These are phyloP conservation scores for Porites rus DNA, from an alignment of 92 coral and sea anemone genomes.

Conservation along the genomic window DNA sequence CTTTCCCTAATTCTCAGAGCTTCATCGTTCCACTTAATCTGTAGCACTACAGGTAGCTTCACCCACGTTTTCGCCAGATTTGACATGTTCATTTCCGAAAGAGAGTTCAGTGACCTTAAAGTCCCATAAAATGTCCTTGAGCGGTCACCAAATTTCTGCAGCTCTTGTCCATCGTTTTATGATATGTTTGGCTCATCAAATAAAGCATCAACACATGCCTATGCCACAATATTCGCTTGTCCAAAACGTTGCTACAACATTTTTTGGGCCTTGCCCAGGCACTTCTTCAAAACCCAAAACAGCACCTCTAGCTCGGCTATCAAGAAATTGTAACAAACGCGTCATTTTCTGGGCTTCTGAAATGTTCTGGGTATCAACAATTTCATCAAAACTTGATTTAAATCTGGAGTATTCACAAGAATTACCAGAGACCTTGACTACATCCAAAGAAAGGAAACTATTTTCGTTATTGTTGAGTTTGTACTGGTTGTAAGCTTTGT, in stretches of 20 bases:
- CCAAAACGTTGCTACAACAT: too few species aligned
- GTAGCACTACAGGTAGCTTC: too few species aligned
- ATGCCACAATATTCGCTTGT: too few species aligned
- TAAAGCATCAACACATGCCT: too few species aligned
- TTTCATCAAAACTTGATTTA: slow-evolving; percentile 44
- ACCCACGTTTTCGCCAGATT: slow-evolving; percentile 53
- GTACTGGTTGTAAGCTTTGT: too few species aligned
- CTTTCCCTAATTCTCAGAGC: too few species aligned
- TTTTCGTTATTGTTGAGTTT: too few species aligned
- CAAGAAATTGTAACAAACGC: neutral
- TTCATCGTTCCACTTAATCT: too few species aligned
- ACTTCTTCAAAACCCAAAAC: slow-evolving; percentile 48
- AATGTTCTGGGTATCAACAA: slow-evolving; percentile 53
- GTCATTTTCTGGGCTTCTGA: slow-evolving; percentile 53
- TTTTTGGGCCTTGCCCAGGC: neutral
- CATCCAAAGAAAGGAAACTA: slow-evolving; percentile 24
- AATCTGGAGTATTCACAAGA: slow-evolving; percentile 10
- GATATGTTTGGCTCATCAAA: slow-evolving; percentile 16
- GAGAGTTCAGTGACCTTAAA: slow-evolving; percentile 54
- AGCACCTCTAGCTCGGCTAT: too few species aligned
- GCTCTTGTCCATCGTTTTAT: slow-evolving; percentile 39
- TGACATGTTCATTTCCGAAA: slow-evolving; percentile 73
- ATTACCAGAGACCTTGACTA: slow-evolving; percentile 61
- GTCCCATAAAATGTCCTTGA: slow-evolving; percentile 62
- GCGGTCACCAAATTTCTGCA: slow-evolving; percentile 64